Evolutionary conservation across 2,797 vertebrate genomes (phyloP).

Genomic region (Muscicapa striata): DNA sequence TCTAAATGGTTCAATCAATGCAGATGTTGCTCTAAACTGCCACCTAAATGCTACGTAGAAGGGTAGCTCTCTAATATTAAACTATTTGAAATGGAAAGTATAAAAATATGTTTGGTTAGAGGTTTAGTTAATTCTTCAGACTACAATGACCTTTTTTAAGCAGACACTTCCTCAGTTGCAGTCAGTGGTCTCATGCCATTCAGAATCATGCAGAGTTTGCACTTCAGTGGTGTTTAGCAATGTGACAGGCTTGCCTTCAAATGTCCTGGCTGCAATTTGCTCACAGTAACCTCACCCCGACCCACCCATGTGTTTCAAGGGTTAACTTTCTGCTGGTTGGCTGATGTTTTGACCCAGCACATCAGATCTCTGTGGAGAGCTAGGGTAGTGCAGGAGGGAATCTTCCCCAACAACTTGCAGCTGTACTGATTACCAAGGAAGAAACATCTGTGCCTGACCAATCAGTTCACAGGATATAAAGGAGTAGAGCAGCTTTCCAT

Average conservation of each 20-base stretch:
- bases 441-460: too few species aligned
- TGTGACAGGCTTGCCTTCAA: neutral
- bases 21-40: neutral
- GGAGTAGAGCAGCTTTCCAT: too few species aligned
- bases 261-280: neutral
- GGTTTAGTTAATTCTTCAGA: neutral
- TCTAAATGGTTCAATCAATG: neutral
- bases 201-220: neutral
- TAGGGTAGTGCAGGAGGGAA: too few species aligned
- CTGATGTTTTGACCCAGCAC: neutral
- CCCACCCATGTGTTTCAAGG: neutral
- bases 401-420: too few species aligned
- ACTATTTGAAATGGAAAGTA: neutral
- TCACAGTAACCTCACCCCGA: neutral
- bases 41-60: neutral
- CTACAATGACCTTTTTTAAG: neutral
- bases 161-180: neutral
- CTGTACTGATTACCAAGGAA: too few species aligned
- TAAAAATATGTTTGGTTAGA: neutral
- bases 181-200: neutral
- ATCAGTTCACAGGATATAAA: too few species aligned
- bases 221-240: neutral
- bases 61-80: neutral
- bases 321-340: neutral
- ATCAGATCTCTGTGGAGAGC: neutral